Conservation (phyloP, 2,888 invertebrate species). For the Dicyrtomina minuta region DNA sequence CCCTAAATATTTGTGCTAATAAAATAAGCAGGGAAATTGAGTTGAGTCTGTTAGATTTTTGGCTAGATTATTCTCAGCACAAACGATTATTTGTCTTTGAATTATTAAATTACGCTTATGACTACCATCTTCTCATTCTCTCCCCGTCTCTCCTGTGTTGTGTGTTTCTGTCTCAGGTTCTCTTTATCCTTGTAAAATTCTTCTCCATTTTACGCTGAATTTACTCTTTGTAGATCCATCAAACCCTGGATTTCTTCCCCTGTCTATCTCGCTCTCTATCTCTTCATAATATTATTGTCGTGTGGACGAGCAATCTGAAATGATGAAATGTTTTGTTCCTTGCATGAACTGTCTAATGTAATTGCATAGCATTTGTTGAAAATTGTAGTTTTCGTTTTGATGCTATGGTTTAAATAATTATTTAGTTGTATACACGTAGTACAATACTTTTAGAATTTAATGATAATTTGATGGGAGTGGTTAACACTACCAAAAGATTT, state of each 20-base stretch:
- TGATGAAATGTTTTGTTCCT: too few relatives aligned
- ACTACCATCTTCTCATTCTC: constrained; percentile 7
- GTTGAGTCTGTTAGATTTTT: background rate
- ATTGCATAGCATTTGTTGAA: too few relatives aligned
- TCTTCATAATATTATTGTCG: background rate
- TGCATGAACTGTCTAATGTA: too few relatives aligned
- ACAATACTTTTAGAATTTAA: too few relatives aligned
- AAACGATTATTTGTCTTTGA: constrained; percentile 3
- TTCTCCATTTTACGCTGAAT: background rate
- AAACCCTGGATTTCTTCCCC: background rate
- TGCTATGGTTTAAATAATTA: too few relatives aligned
- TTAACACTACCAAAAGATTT: too few relatives aligned
- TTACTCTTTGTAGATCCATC: background rate
- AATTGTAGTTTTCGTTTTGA: too few relatives aligned
- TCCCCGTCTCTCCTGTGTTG: background rate
- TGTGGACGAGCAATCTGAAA: too few relatives aligned
- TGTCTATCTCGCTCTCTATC: background rate
- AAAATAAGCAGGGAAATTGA: constrained; percentile 4
- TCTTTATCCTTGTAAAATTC: background rate
- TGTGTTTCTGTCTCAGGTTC: background rate
- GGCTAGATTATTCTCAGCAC: too few relatives aligned
- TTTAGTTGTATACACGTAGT: too few relatives aligned
- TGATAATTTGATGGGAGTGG: too few relatives aligned
- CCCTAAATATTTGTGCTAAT: constrained; percentile 6
- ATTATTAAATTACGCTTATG: background rate